Conservation (phyloP, 2,797 vertebrate genomes). For the Cheirogaleus major region DNA sequence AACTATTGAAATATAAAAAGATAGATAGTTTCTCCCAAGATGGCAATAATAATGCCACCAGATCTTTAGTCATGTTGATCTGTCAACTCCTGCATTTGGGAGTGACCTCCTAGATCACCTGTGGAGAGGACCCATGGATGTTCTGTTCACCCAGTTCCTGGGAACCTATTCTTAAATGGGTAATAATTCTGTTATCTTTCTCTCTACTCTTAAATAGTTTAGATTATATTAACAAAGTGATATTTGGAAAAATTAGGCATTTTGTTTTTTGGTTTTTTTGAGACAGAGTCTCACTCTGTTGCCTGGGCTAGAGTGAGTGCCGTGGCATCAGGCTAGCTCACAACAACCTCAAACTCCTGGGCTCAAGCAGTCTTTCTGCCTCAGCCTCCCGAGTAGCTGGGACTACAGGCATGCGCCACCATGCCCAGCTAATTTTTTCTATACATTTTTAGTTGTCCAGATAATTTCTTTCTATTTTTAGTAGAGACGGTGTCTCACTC, state of each 20-base stretch:
- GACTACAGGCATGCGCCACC: too few species aligned
- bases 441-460: too few species aligned
- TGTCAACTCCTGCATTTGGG: neutral
- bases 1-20: slow-evolving; percentile 48
- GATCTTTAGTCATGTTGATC: neutral
- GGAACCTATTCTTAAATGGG: neutral
- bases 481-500: too few species aligned
- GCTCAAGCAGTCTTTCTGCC: too few species aligned
- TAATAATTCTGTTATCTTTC: neutral
- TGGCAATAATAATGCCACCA: neutral
- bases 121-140: neutral
- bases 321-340: too few species aligned
- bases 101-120: slow-evolving; percentile 8
- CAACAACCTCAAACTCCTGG: too few species aligned
- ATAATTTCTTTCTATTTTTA: too few species aligned
- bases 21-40: neutral
- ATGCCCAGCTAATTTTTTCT: too few species aligned
- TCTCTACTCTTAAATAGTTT: neutral
- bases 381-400: too few species aligned
- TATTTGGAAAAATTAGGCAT: neutral
- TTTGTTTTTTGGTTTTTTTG: neutral
- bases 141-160: neutral
- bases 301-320: too few species aligned
- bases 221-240: neutral
- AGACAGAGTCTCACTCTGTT: too few species aligned